Evolutionary conservation across 1,140 invertebrate genomes (phyloP).

Genomic region (Ladona fulva): DNA sequence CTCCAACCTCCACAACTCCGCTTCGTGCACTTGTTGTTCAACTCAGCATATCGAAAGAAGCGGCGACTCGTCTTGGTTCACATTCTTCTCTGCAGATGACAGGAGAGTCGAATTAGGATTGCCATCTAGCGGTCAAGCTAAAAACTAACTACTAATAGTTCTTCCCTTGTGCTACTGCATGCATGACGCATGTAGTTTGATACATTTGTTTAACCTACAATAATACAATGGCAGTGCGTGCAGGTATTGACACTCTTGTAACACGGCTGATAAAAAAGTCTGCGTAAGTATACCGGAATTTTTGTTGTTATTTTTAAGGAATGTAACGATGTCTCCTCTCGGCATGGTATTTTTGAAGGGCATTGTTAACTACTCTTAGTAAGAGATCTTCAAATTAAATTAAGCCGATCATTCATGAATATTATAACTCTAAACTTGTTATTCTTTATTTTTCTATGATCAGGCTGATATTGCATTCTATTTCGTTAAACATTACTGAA

Average conservation of each 20-base stretch:
- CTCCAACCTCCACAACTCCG: slow-evolving; percentile 1
- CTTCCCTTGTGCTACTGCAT: neutral
- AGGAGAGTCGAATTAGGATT: neutral
- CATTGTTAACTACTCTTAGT: no score
- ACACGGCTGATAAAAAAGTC: neutral
- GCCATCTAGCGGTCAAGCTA: neutral
- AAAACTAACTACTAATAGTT: neutral
- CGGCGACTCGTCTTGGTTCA: neutral
- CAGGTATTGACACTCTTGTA: neutral
- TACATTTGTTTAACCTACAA: neutral
- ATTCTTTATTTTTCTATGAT: no score
- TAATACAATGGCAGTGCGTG: neutral
- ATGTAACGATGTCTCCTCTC: no score
- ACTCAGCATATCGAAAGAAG: neutral
- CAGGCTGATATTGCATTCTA: no score
- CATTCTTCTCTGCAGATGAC: neutral
- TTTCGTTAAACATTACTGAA: no score
- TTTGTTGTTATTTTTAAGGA: no score
- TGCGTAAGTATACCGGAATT: neutral
- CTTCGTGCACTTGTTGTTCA: slow-evolving; percentile 8
- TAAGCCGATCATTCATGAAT: no score
- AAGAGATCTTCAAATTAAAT: no score
- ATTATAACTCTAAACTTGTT: no score
- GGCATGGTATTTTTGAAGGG: no score
- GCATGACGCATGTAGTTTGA: neutral